A percentile compares a stretch with the other conserved stretches of the same genome.
Conservation (phyloP, 1,140 invertebrate species). For the Dinothrombium tinctorium region DNA sequence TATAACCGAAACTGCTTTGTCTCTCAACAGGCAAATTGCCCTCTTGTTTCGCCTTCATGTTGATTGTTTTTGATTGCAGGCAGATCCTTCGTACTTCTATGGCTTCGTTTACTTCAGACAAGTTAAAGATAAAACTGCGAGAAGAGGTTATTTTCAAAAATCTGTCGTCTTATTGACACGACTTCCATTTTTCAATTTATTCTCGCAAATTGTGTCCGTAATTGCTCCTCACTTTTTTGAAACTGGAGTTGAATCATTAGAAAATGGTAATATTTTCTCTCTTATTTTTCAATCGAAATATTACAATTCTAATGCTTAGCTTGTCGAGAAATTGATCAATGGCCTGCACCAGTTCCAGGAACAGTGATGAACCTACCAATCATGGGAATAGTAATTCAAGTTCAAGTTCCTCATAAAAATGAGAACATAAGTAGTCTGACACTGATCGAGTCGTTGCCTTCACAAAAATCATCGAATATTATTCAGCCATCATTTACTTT, state of each 20-base stretch:
- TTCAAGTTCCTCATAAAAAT: constrained; percentile 19
- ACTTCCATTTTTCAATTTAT: constrained; percentile 80
- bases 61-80: constrained; percentile 23
- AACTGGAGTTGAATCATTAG: constrained; percentile 52
- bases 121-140: constrained; percentile 71
- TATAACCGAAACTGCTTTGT: constrained; percentile 22
- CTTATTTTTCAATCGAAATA: constrained; percentile 8
- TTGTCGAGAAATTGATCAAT: constrained; percentile 75
- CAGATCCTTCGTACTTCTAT: constrained; percentile 58
- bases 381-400: constrained; percentile 62
- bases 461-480: not conserved
- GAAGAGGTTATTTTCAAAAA: constrained; percentile 97
- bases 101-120: constrained; percentile 88
- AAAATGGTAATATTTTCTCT: constrained; percentile 29
- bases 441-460: not conserved
- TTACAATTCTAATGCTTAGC: constrained; percentile 25
- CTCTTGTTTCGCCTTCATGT: not conserved
- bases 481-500: not conserved
- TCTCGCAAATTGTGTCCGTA: constrained; percentile 55
- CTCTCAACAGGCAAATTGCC: constrained; percentile 20
- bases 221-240: constrained; percentile 91
- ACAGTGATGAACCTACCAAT: constrained; percentile 55
- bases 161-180: constrained; percentile 79
- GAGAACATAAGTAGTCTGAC: not conserved
- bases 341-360: constrained; percentile 63